Evolutionary conservation across 2,797 vertebrate species (phyloP), one percentile per base, ranked within the genome.

Genomic region (Sciurus carolinensis): DNA sequence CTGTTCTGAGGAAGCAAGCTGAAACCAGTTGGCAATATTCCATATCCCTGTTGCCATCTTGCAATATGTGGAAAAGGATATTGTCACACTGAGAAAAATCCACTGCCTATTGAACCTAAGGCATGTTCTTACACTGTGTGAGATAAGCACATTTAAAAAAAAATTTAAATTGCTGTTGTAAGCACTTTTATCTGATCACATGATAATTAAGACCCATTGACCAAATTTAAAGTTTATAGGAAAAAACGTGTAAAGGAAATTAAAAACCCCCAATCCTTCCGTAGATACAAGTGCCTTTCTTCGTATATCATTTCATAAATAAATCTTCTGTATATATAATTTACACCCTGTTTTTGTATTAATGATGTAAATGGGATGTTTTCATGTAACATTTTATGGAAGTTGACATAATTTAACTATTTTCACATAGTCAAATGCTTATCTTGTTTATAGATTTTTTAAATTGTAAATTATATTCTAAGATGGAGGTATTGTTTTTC

Each of bases 381-480:
- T 95, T 82, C 3, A 17, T 52, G 62, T n/a, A 64, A 81, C 17
- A 90, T 84, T 80, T 87, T 28, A 30, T 95, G 18, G 54, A 84
- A 87, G 62, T 84, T 52, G 17, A 24, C 24, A 59, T 82, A 71
- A 81, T 64, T 93, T 80, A 67, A 54, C 24, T 77, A 42, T 59
- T 91, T 5, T 0, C 28, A 69, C 47, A 15, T 39, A n/a, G 5
- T 52, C 93, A 67, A 88, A 77, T 1, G 12, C 12, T 50, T 93
- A 9, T 64, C n/a, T 91, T 83, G 33, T 80, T 71, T 80, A 92
- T 59, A 71, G 30, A 66, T 42, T 95, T 93, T 91, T 39, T 18
- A 79, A 3, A 9, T 87, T 87, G 84, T 76, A 92, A 59, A 69
- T 64, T 12, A 76, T 24, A 18, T 88, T 85, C 73, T 90, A 89